Conservation (phyloP, 2,888 invertebrate genomes). For the Pterostichus madidus region DNA sequence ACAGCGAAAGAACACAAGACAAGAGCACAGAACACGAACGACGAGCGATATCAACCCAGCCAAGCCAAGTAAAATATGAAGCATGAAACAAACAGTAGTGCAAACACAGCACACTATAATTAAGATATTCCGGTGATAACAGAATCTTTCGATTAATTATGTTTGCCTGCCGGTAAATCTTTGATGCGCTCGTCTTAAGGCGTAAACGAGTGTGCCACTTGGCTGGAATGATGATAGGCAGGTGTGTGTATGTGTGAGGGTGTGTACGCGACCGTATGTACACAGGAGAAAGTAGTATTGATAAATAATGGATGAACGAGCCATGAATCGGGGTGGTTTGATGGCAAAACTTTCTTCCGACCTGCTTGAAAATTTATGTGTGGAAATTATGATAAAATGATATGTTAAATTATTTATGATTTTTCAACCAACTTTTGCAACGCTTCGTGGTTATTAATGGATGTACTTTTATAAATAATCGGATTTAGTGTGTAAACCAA, state of each 20-base stretch:
- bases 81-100: constrained; percentile 47
- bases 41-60: not conserved
- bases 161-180: constrained; percentile 44
- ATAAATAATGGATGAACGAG: constrained; percentile 66
- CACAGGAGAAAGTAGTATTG: constrained; percentile 68
- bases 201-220: constrained; percentile 55
- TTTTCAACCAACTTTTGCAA: constrained; percentile 76
- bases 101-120: constrained; percentile 39
- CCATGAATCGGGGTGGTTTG: constrained; percentile 66
- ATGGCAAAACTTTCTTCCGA: constrained; percentile 69
- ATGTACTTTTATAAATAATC: constrained; percentile 62
- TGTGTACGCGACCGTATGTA: constrained; percentile 47
- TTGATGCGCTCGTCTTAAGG: constrained; percentile 53
- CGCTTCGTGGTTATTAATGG: constrained; percentile 68
- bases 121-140: constrained; percentile 55
- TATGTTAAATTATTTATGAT: constrained; percentile 78
- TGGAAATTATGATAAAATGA: constrained; percentile 77
- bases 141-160: constrained; percentile 61
- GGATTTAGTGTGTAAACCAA: constrained; percentile 57
- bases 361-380: constrained; percentile 76
- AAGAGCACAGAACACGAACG: constrained; percentile 16
- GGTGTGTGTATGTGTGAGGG: constrained; percentile 37
- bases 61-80: constrained; percentile 55
- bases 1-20: constrained; percentile 31
- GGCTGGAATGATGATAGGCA: constrained; percentile 51